Base-by-base conservation (phyloP, 2,888 invertebrate species). In the Iselma pallidipennis region DNA sequence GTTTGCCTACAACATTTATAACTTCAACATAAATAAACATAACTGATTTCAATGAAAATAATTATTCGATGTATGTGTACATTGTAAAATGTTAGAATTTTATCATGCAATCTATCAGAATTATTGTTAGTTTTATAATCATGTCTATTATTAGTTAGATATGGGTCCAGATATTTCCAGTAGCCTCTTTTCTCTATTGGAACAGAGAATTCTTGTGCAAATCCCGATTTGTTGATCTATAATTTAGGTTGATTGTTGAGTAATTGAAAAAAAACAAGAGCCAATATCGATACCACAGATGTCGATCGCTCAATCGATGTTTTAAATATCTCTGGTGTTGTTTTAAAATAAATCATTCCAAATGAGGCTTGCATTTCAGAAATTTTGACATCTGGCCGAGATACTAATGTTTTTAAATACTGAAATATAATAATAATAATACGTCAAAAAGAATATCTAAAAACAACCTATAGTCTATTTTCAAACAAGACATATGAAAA, bases 21-120 rank as follows among this genome's bases (percentile, higher is more conserved):
- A 10, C 4, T 50, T 49, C 33, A 16, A 33, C 7, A 29, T 7
- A 53, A 49, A 55, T 42, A 29, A 51, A 42, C 12, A 42, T 14
- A 52, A 25, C 33, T 29, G 9, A 56, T 56, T 37, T 50, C 10
- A 28, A 50, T 12, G 65, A 69, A 59, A 72, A 70, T 65, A 75
- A 74, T n/a, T n/a, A n/a, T n/a, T n/a, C n/a, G n/a, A n/a, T n/a
- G n/a, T n/a, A 55, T 79, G 76, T 49, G 76, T 6, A 75, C 67
- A 66, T 81, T 82, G 63, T 82, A 83, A 64, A 73, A 78, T 4
- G 82, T 83, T 4, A 79, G 69, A 19, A 80, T 72, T 64, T 83
- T 80, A 57, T 81, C 81, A 58, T 72, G 74, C 51, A 76, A 67
- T 64, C 79, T 73, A 1, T 78, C 70, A 31, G 9, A 10, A 45